Base-by-base conservation (phyloP, 2,113 vertebrate genomes). In the Trichomycterus rosablanca region DNA sequence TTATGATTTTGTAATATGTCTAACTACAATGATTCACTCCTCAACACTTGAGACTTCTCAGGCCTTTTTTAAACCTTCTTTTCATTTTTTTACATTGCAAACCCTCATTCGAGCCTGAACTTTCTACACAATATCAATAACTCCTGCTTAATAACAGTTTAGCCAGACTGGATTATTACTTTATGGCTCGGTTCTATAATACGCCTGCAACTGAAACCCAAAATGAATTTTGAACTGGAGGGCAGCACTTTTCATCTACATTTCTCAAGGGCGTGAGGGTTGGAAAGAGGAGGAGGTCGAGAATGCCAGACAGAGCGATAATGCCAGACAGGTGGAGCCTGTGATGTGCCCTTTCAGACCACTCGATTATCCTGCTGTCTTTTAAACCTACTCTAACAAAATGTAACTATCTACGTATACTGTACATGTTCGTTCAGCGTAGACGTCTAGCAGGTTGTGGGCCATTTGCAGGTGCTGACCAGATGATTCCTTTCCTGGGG, bases 401-500 rank as follows among this genome's bases (percentile, higher is more conserved):
- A 28, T 45, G n/a, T 46, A 28, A 2, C 51, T 44, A 12, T 62
- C 30, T 55, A n/a, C 4, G 28, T 50, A 28, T 44, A 14, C n/a
- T n/a, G n/a, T n/a, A n/a, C n/a, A n/a, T n/a, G n/a, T 32, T 18
- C 28, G 18, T 66, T 45, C 37, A 7, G 42, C 48, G 46, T 12
- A 43, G 28, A 59, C 43, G 58, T 24, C 32, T 56, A 40, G 43
- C 39, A 40, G 59, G 67, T 73, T 59, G 48, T 30, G 52, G 61
- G 61, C 54, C 56, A 18, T 59, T 28, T 39, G 64, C 76, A 75
- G 70, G 68, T 75, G 70, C 58, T 63, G 39, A 59, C 70, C 71
- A 78, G 73, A 75, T 78, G 76, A 67, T 68, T 48, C 43, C 12
- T 22, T 59, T 46, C 32, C 16, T 32, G 24, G 57, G 35, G 45